phyloP scores from a whole-genome alignment of 2,888 invertebrate genomes.

The Chydorus sphaericus region DNA sequence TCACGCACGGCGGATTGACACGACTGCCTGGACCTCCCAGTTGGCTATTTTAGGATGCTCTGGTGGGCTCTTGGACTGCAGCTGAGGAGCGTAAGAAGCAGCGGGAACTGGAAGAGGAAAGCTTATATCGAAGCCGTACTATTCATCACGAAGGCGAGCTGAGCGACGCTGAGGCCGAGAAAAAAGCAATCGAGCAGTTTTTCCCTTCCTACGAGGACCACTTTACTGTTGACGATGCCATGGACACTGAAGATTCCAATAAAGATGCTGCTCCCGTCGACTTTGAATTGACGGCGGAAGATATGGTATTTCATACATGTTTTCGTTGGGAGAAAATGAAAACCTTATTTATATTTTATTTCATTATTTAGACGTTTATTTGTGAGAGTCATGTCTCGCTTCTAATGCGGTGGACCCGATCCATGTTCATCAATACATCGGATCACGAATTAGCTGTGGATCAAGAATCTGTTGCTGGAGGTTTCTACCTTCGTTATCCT shows the following conservation, averaged over 20 bases:
- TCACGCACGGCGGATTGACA: conserved; percentile 5
- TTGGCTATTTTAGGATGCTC: conserved; percentile 27
- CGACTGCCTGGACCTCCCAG: conserved; percentile 32
- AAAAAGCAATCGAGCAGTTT: conserved; percentile 25
- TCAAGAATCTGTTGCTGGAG: neutral
- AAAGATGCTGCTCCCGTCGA: conserved; percentile 17
- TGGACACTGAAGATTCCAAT: conserved; percentile 12
- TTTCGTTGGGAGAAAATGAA: too few species aligned
- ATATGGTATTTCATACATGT: too few species aligned
- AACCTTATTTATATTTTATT: too few species aligned
- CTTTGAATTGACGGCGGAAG: conserved; percentile 19
- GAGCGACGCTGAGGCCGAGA: conserved; percentile 28
- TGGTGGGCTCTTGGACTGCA: conserved; percentile 57
- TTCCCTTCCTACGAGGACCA: conserved; percentile 32
- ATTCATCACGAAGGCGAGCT: conserved; percentile 17
- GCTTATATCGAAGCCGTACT: conserved; percentile 32
- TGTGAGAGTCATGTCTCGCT: conserved; percentile 11
- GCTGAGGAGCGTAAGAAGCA: conserved; percentile 52
- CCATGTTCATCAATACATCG: neutral
- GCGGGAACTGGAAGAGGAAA: conserved; percentile 56
- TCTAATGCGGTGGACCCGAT: neutral
- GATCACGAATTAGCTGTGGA: neutral
- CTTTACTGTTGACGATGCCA: conserved; percentile 25
- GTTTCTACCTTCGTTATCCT: neutral
- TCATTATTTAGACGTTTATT: too few species aligned